Evolutionary conservation across 2,113 vertebrate species (phyloP), one percentile per base, ranked within the genome.

Genomic region (Saguinus imperator): DNA sequence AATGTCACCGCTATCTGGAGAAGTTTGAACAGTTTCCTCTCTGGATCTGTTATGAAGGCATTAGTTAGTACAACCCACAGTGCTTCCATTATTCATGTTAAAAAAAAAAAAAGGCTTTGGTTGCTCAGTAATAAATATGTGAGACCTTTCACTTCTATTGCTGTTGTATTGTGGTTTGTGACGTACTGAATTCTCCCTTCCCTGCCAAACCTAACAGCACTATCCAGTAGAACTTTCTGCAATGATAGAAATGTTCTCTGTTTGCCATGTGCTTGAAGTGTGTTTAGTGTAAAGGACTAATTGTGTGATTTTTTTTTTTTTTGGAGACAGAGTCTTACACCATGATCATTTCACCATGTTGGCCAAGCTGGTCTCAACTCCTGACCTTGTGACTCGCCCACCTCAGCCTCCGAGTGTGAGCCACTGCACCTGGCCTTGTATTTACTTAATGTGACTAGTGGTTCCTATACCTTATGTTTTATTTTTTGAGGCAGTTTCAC

Each of bases 101-200:
- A 52, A 52, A 52, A 52, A 52, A 50, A 52, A 52, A 52, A 6
- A 52, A 52, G 52, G 52, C 4, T 52, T 35, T 25, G 27, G 3
- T 61, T 4, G 16, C 3, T 48, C 29, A 37, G 21, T 72, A 97
- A 97, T 97, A 97, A 97, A 98, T 48, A 72, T 48, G 25, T 79
- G 45, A 92, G n/a, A 1, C 16, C 20, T 86, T 75, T 48, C 50
- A 5, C 20, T 25, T 70, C 2, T 87, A 40, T 11, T 95, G 20
- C 89, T 84, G 0, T 89, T 77, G 40, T 58, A 4, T 58, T 94
- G 70, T 93, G 55, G n/a, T 96, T 88, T 93, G 40, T 94, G 17
- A 61, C 21, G 8, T 84, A 35, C 70, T 48, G 29, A 58, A n/a
- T 72, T 87, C 58, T 27, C 43, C 70, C 6, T 32, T 27, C 35